Conservation (phyloP, 2,888 invertebrate species). For the Drosophila subquinaria region DNA sequence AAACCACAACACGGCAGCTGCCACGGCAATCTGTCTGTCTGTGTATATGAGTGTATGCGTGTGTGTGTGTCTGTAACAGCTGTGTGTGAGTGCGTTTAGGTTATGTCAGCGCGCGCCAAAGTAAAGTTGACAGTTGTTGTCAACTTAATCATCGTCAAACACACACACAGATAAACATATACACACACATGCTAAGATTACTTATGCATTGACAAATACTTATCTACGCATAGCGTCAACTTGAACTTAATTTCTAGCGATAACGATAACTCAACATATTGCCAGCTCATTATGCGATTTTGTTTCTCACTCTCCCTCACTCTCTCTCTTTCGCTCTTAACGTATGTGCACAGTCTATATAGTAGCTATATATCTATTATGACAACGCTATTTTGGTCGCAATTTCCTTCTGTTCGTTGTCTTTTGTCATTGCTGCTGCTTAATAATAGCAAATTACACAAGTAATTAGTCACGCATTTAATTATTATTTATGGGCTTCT, state of each 20-base stretch:
- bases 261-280: conserved; percentile 71
- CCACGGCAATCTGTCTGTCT: conserved; percentile 35
- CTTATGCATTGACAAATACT: conserved; percentile 65
- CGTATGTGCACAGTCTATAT: conserved; percentile 4
- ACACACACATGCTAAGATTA: conserved; percentile 28
- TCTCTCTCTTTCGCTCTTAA: not conserved
- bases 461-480: conserved; percentile 83
- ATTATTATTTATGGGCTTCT: conserved; percentile 77
- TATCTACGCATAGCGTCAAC: conserved; percentile 43
- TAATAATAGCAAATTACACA: conserved; percentile 82
- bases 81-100: conserved; percentile 51
- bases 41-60: conserved; percentile 10
- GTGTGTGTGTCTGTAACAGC: conserved; percentile 21
- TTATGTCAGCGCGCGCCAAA: conserved; percentile 63
- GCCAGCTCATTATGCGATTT: conserved; percentile 70
- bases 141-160: conserved; percentile 79
- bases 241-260: conserved; percentile 75
- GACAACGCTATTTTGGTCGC: conserved; percentile 55
- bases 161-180: conserved; percentile 10
- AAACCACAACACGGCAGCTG: conserved; percentile 56
- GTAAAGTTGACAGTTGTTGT: conserved; percentile 78
- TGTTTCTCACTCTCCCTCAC: not conserved
- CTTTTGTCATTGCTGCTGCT: conserved; percentile 46
- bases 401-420: conserved; percentile 47
- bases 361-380: conserved; percentile 49